These are phyloP conservation scores for Xenopus laevis DNA, from an alignment of 2,113 vertebrate species.

Conservation along the genomic window DNA sequence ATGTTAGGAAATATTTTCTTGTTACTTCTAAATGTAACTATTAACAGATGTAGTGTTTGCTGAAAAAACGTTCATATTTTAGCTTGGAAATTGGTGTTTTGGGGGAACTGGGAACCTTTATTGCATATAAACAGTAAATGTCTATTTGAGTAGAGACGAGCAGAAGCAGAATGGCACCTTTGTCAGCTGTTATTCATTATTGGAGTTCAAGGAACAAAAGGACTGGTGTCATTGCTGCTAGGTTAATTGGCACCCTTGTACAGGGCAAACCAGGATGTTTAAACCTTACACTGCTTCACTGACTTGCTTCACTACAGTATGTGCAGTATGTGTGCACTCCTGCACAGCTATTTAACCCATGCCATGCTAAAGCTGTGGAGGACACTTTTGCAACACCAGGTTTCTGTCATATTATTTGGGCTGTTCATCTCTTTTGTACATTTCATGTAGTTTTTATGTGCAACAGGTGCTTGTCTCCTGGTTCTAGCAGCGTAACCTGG, in stretches of 20 bases:
- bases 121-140: slow-evolving; percentile 1
- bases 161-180: slow-evolving; percentile 40
- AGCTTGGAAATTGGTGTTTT: too few relatives aligned
- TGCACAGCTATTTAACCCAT: slow-evolving; percentile 16
- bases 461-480: slow-evolving; percentile 54
- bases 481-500: slow-evolving; percentile 47
- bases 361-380: not conserved
- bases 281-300: slow-evolving; percentile 35
- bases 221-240: slow-evolving; percentile 31
- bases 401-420: not conserved
- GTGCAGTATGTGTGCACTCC: not conserved
- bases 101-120: too few relatives aligned
- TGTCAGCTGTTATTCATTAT: slow-evolving; percentile 19
- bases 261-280: slow-evolving; percentile 43
- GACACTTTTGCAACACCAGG: slow-evolving; percentile 5
- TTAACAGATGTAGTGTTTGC: not conserved
- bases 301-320: slow-evolving; percentile 26
- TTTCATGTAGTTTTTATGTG: slow-evolving; percentile 31
- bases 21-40: not conserved
- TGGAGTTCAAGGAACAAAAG: slow-evolving; percentile 27
- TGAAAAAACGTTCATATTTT: not conserved
- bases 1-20: too few relatives aligned
- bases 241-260: slow-evolving; percentile 43
- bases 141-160: not conserved
- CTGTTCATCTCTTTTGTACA: too few relatives aligned